A percentile compares a stretch with the other conserved stretches of the same genome.
Evolutionary conservation across 53 echinoderm and acorn worm genomes (phyloP).

Genomic region (Holothuria scabra): DNA sequence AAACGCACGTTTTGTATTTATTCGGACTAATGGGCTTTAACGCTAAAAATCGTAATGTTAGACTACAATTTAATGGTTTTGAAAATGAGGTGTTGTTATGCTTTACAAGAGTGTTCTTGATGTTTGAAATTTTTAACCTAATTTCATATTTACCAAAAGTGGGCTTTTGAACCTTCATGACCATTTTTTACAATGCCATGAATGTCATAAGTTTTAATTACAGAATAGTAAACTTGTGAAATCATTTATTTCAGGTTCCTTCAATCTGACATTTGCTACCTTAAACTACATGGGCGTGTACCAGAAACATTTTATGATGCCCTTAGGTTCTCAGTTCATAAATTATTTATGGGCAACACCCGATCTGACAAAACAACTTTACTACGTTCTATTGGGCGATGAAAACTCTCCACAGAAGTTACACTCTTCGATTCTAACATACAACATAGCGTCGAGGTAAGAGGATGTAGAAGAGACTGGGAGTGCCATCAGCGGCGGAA

Average conservation of each 20-base stretch:
- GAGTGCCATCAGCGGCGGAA: too few species aligned
- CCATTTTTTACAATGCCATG: too few species aligned
- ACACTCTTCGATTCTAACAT: constrained; percentile 59
- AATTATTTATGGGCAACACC: constrained; percentile 79
- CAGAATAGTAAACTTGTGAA: not conserved
- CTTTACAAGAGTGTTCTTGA: too few species aligned
- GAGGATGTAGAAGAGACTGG: not conserved
- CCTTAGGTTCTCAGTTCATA: constrained; percentile 4
- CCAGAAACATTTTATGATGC: not conserved
- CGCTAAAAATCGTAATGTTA: too few species aligned
- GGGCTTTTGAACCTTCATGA: too few species aligned
- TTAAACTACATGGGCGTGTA: constrained; percentile 79
- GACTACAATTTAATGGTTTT: too few species aligned
- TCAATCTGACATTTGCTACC: constrained; percentile 66
- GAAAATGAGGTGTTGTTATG: too few species aligned
- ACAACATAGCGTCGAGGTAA: constrained; percentile 70
- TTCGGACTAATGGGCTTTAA: too few species aligned
- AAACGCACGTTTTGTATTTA: too few species aligned
- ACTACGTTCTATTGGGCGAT: constrained; percentile 77
- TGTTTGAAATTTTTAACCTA: too few species aligned
- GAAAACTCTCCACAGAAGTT: constrained; percentile 58
- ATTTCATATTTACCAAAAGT: too few species aligned
- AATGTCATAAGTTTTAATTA: too few species aligned
- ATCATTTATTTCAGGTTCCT: constrained; percentile 57
- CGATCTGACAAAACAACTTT: constrained; percentile 71